These are phyloP conservation scores for Pseudorhombus dupliciocellatus DNA, from an alignment of 2,113 vertebrate species.

Conservation along the genomic window DNA sequence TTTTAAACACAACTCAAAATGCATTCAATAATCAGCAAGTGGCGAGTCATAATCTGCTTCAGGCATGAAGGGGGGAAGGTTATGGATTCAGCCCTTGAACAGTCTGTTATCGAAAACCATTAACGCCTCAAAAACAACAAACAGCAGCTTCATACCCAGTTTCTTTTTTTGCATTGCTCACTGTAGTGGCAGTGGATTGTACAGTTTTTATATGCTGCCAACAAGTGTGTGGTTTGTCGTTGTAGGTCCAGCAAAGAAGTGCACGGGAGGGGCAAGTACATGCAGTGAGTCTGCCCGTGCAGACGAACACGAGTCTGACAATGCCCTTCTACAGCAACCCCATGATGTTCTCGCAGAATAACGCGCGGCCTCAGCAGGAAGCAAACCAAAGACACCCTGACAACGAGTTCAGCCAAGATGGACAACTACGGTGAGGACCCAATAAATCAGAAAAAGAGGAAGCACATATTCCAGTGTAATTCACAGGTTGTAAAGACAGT, in stretches of 20 bases:
- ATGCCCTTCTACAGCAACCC: slow-evolving; percentile 85
- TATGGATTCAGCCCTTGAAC: not conserved
- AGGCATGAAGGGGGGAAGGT: not conserved
- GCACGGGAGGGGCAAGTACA: slow-evolving; percentile 70
- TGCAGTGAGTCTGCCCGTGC: slow-evolving; percentile 71
- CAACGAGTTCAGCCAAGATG: slow-evolving; percentile 78
- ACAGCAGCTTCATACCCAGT: not conserved
- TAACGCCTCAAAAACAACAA: slow-evolving; percentile 1
- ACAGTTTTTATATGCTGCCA: not conserved
- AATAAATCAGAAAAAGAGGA: not conserved
- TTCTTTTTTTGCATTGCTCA: not conserved
- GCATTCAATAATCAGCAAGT: not conserved
- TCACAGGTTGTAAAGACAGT: not conserved
- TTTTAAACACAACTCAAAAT: not conserved
- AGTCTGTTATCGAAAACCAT: not conserved
- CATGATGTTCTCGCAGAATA: slow-evolving; percentile 82
- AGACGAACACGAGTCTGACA: slow-evolving; percentile 77
- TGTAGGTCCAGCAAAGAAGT: slow-evolving; percentile 72
- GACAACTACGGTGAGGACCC: slow-evolving; percentile 78
- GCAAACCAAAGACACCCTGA: slow-evolving; percentile 77
- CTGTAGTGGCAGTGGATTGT: too few relatives aligned
- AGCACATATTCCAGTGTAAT: not conserved
- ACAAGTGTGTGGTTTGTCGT: not conserved
- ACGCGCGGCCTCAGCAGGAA: slow-evolving; percentile 70
- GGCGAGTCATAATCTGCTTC: not conserved